These are phyloP conservation scores for Nasonia longicornis DNA, from an alignment of 1,140 invertebrate genomes.

Conservation along the genomic window DNA sequence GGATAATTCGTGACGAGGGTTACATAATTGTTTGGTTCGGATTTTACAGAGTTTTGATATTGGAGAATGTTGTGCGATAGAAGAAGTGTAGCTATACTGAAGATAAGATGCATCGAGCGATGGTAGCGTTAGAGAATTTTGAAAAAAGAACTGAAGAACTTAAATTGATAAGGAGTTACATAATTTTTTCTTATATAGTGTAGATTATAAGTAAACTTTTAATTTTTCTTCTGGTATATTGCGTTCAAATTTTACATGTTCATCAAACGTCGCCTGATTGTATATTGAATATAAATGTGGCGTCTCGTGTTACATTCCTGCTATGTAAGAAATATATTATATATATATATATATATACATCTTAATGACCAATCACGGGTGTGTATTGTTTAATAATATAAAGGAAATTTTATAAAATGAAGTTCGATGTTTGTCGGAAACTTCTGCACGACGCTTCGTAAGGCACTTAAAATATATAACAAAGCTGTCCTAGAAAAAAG, in stretches of 20 bases:
- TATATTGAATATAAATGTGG: background rate
- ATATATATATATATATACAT: background rate
- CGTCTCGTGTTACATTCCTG: background rate
- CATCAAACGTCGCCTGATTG: background rate
- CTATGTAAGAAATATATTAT: background rate
- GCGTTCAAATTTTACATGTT: slow-evolving; percentile 10
- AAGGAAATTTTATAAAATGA: slow-evolving; percentile 7
- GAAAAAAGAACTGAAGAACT: background rate
- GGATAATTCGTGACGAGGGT: slow-evolving; percentile 4
- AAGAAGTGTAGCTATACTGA: slow-evolving; percentile 31
- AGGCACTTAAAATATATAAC: slow-evolving; percentile 27
- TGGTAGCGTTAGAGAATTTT: slow-evolving; percentile 35
- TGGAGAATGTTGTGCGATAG: slow-evolving; percentile 39
- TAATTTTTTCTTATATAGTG: background rate
- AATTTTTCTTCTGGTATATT: slow-evolving; percentile 15
- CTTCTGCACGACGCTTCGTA: background rate
- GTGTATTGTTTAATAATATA: background rate
- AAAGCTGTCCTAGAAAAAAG: slow-evolving; percentile 3
- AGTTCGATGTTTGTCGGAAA: slow-evolving; percentile 11
- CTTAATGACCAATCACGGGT: background rate
- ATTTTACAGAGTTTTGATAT: background rate
- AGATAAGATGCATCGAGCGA: slow-evolving; percentile 39
- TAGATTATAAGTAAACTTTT: background rate
- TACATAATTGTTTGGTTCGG: background rate
- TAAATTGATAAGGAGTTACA: background rate